phyloP scores from a whole-genome alignment of 2,113 vertebrate species.

The Mobula hypostoma region DNA sequence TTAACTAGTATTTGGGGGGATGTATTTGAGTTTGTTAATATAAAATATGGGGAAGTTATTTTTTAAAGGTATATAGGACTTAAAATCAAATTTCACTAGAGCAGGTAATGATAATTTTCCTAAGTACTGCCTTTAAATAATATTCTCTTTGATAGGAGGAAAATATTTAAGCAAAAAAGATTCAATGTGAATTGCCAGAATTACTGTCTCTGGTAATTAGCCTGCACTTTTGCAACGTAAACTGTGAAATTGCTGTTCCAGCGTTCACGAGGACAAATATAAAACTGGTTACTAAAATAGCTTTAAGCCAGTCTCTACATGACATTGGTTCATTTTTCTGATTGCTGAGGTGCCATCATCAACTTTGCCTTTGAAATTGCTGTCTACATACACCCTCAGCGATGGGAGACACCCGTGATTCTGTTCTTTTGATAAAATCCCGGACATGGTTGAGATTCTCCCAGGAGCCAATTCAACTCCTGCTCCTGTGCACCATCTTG shows the following conservation, averaged over 20 bases:
- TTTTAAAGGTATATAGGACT: not conserved
- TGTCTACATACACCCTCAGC: not conserved
- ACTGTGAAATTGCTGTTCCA: not conserved
- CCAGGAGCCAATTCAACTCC: not conserved
- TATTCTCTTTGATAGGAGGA: not conserved
- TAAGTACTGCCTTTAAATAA: not conserved
- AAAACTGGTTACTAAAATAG: not conserved
- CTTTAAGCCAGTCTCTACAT: not conserved
- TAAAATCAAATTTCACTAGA: constrained; percentile 7
- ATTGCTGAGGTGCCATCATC: too few species aligned
- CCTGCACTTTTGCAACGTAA: not conserved
- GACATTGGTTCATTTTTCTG: not conserved
- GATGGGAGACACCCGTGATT: not conserved
- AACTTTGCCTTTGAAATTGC: not conserved
- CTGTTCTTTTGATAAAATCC: not conserved
- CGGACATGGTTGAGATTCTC: not conserved
- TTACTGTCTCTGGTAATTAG: not conserved
- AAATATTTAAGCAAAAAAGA: not conserved
- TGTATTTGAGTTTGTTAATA: too few species aligned
- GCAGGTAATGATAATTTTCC: not conserved
- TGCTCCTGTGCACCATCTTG: not conserved
- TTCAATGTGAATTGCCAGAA: not conserved
- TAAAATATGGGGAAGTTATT: too few species aligned
- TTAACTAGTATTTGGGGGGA: not conserved
- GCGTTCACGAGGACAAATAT: not conserved